Percentiles rank a stretch among this genome's conserved stretches.
Evolutionary conservation across 2,888 invertebrate species (phyloP).

Genomic region (Scotopteryx bipunctaria): DNA sequence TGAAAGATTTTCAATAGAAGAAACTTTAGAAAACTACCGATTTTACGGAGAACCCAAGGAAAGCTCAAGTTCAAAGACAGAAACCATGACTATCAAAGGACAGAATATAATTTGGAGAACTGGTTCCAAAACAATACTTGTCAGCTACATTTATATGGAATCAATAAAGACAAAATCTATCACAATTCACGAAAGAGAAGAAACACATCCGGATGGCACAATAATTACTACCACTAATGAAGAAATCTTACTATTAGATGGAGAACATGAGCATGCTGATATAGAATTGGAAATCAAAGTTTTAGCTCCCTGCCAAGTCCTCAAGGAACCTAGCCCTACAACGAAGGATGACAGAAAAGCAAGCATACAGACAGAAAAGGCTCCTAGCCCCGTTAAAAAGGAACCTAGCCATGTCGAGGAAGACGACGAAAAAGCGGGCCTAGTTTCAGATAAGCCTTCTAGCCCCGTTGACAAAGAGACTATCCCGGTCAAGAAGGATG

Average conservation of each 20-base stretch:
- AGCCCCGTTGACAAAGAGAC: constrained; percentile 16
- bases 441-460: background rate
- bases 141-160: constrained; percentile 11
- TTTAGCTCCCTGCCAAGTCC: too few relatives aligned
- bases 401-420: constrained; percentile 18
- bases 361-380: background rate
- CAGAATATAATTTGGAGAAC: background rate
- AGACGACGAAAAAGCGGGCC: constrained; percentile 1
- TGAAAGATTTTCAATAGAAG: constrained; percentile 6
- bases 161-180: constrained; percentile 9
- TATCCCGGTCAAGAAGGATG: constrained; percentile 16
- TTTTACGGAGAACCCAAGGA: constrained; percentile 6
- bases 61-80: background rate
- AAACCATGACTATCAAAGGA: background rate
- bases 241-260: constrained; percentile 18
- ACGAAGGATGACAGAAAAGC: constrained; percentile 14
- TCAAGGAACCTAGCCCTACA: background rate
- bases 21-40: constrained; percentile 6
- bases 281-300: background rate
- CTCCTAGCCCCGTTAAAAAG: constrained; percentile 22
- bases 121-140: background rate
- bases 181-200: background rate
- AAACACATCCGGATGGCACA: constrained; percentile 23
- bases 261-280: constrained; percentile 4
- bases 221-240: constrained; percentile 16